phyloP scores from a whole-genome alignment of 2,797 vertebrate species.

The Scleropages formosus region DNA sequence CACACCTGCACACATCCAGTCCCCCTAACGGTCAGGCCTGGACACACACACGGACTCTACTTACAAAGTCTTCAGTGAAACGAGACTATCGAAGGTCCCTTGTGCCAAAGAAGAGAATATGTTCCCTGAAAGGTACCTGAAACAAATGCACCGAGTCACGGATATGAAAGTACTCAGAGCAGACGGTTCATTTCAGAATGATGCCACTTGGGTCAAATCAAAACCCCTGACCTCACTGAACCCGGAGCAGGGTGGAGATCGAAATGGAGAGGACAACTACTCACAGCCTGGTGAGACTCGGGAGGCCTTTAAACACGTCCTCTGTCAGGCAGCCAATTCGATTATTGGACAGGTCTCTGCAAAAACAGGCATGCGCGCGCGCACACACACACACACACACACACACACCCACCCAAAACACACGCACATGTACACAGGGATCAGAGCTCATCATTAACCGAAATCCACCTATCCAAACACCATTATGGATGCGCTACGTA shows the following conservation, averaged over 20 bases:
- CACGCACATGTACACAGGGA: no score
- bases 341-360: conserved; percentile 94
- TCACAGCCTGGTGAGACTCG: conserved; percentile 86
- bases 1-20: no score
- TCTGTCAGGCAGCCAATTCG: conserved; percentile 90
- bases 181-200: neutral
- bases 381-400: no score
- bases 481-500: no score
- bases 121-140: conserved; percentile 93
- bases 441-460: no score
- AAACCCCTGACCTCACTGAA: neutral
- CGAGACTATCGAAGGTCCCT: conserved; percentile 89
- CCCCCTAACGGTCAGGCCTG: no score
- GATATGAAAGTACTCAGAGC: no score
- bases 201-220: neutral
- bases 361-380: conserved; percentile 40
- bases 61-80: conserved; percentile 87
- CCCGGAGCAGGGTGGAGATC: neutral
- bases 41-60: conserved; percentile 54
- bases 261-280: conserved; percentile 53
- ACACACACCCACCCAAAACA: no score
- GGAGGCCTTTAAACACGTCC: conserved; percentile 89
- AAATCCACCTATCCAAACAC: neutral
- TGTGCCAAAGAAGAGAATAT: conserved; percentile 88
- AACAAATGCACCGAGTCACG: conserved; percentile 25